These are phyloP conservation scores for Atta colombica DNA, from an alignment of 1,140 invertebrate species.

Conservation along the genomic window DNA sequence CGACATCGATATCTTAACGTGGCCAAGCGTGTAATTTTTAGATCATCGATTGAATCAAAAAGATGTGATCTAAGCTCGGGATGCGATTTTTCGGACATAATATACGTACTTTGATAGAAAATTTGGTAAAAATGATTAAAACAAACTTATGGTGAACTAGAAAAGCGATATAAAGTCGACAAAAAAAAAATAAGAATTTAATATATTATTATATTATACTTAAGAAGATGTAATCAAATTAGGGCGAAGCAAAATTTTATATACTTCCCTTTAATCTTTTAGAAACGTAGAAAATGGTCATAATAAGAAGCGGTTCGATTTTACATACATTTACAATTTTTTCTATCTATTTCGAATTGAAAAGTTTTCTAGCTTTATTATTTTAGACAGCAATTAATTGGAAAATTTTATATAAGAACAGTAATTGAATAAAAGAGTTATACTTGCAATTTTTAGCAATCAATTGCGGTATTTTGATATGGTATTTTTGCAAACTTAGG, in stretches of 20 bases:
- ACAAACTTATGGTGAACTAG: not conserved
- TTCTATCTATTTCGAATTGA: not conserved
- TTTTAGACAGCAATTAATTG: not conserved
- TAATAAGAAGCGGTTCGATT: not conserved
- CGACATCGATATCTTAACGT: conserved; percentile 32
- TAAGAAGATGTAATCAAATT: conserved; percentile 5
- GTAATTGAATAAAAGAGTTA: not conserved
- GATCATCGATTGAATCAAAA: not conserved
- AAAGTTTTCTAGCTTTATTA: not conserved
- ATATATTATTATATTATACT: not conserved
- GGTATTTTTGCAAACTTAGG: conserved; percentile 3
- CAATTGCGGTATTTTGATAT: not conserved
- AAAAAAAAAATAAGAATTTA: conserved; percentile 3
- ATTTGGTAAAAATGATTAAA: conserved; percentile 9
- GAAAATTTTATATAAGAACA: not conserved
- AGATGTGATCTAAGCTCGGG: not conserved
- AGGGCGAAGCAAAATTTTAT: not conserved
- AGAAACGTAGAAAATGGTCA: not conserved
- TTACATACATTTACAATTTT: not conserved
- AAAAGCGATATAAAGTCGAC: not conserved
- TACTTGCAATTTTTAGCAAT: not conserved
- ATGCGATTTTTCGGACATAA: not conserved
- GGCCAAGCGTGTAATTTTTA: not conserved
- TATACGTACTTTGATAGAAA: not conserved
- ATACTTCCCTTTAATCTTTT: not conserved